A percentile compares a stretch with the other conserved stretches of the same genome.
Evolutionary conservation across 53 echinoderm and acorn worm genomes (phyloP).

Genomic region (Zoroaster sp.): DNA sequence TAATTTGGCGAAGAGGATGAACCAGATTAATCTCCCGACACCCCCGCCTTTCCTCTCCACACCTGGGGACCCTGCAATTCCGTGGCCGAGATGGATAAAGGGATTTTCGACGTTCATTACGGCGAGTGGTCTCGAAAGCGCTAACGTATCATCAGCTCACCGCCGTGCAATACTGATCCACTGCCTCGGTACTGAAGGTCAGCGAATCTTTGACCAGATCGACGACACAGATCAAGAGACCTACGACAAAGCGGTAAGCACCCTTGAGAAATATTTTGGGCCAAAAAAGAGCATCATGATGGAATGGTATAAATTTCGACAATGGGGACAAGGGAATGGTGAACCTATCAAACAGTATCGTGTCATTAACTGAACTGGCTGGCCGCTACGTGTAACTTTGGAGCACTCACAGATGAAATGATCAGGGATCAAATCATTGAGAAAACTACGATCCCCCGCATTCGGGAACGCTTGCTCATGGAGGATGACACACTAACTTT

Average conservation of each 20-base stretch:
- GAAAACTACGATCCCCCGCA: too few species aligned
- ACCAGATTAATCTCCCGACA: neutral
- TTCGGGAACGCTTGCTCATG: too few species aligned
- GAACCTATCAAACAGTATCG: too few species aligned
- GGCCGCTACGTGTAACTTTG: neutral
- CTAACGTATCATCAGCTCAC: neutral
- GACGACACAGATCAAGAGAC: neutral
- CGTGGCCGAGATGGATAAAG: neutral
- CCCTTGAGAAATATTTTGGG: conserved; percentile 25
- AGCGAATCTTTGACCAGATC: too few species aligned
- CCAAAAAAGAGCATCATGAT: conserved; percentile 48
- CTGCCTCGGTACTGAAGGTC: too few species aligned
- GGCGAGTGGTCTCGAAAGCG: neutral
- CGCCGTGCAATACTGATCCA: too few species aligned
- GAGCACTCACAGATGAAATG: too few species aligned
- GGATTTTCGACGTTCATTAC: neutral
- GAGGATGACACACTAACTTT: too few species aligned
- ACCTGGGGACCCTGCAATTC: conserved; percentile 14
- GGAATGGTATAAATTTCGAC: conserved; percentile 59
- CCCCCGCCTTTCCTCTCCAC: neutral
- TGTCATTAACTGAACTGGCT: conserved; percentile 41
- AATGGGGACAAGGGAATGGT: too few species aligned
- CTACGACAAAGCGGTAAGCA: neutral
- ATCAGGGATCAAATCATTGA: too few species aligned
- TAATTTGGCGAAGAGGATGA: too few species aligned